Evolutionary conservation across 1,140 invertebrate genomes (phyloP).

Genomic region (Mesaphorura yosii): DNA sequence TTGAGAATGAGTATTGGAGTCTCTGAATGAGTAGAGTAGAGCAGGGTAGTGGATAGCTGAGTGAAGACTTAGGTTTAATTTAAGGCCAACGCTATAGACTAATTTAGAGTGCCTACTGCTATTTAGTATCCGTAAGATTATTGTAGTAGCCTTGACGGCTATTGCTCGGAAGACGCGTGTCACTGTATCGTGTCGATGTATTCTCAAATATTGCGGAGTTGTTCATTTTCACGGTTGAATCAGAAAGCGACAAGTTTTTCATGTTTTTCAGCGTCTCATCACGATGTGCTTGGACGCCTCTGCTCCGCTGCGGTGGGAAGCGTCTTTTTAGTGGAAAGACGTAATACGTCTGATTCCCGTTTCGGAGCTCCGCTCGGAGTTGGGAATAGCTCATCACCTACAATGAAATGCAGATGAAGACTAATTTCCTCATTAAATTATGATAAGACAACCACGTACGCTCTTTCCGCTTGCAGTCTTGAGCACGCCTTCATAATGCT

Average conservation of each 20-base stretch:
- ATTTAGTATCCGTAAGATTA: too few species aligned
- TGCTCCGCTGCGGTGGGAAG: background rate
- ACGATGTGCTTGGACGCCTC: background rate
- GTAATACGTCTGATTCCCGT: conserved; percentile 26
- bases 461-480: conserved; percentile 80
- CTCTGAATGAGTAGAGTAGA: too few species aligned
- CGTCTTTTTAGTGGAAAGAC: conserved; percentile 4
- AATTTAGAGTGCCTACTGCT: too few species aligned
- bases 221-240: background rate
- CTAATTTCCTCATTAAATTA: background rate
- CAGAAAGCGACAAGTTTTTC: background rate
- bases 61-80: too few species aligned
- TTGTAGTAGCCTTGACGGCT: too few species aligned
- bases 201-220: too few species aligned
- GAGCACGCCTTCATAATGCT: conserved; percentile 66
- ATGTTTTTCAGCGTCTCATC: background rate
- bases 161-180: too few species aligned
- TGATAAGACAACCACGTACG: conserved; percentile 42
- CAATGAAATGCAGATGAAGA: conserved; percentile 7
- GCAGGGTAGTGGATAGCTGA: too few species aligned
- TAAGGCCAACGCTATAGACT: too few species aligned
- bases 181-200: too few species aligned
- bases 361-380: conserved; percentile 22
- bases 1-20: too few species aligned
- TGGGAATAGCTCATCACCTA: conserved; percentile 27